Evolutionary conservation across 2,797 vertebrate genomes (phyloP), one percentile per base, ranked within the genome.

Genomic region (Sardinella longiceps): DNA sequence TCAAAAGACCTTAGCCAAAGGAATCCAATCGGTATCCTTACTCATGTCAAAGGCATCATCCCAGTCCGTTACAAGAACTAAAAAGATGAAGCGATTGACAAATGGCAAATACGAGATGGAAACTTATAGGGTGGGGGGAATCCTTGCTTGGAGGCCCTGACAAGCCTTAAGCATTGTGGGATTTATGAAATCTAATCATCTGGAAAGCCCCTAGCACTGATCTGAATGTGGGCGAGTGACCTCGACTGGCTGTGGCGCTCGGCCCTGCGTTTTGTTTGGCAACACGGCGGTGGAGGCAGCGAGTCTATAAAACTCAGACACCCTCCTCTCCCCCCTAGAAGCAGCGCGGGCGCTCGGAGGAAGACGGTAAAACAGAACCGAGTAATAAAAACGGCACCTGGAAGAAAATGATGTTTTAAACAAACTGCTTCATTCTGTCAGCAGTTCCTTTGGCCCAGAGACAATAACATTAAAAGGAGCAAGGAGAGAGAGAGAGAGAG

Each of bases 301-400:
- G 46, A 83, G 85, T 87, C 87, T 85, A 87, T 86, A 87, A 89
- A 83, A 88, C 83, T 80, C 86, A 84, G 86, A 84, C 51, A 82
- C 80, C 80, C 81, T 11, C 46, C 46, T 48, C 81, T 46, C 82
- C 85, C 50, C 18, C 2, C 51, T 20, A 63, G 37, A 83, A 85
- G 74, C 81, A 81, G 80, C 77, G 30, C 85, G 77, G 77, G 84
- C 25, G 84, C 86, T 14, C 60, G 87, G 86, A 82, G 88, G 89
- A 87, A 89, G 87, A 85, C 84, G 88, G 87, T 84, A 12, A 83
- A 85, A 89, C 83, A 2, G 58, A 86, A 87, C 53, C 28, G 48
- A 84, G 86, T 86, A 89, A 90, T 92, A 88, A 90, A 86, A 88
- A 87, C 83, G 84, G 85, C 92, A 95, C 93, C 93, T 93, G 91